phyloP scores from a whole-genome alignment of 1,140 invertebrate genomes.

The Aphelenchoides fujianensis region DNA sequence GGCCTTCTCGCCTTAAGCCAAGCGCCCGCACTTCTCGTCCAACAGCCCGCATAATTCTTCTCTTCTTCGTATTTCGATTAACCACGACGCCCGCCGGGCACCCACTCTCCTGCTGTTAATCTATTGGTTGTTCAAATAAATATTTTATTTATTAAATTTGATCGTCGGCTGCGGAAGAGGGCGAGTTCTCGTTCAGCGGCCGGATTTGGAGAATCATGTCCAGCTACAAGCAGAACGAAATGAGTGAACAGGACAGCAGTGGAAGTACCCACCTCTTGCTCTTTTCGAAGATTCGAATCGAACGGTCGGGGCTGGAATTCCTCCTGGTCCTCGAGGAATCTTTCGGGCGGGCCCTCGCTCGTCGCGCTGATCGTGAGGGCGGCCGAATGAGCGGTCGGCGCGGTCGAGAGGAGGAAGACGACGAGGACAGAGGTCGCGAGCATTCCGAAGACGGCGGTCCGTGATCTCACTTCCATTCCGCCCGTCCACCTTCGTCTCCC shows the following conservation, averaged over 20 bases:
- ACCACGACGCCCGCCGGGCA: no score
- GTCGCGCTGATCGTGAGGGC: no score
- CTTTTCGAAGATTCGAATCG: not conserved
- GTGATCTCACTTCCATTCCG: no score
- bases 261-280: not conserved
- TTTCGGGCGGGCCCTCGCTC: not conserved
- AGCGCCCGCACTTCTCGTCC: not conserved
- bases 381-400: no score
- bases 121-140: not conserved
- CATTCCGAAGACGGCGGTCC: no score
- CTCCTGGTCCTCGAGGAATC: not conserved
- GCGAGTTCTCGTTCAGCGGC: not conserved
- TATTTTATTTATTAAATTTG: not conserved
- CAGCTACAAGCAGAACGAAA: not conserved
- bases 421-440: no score
- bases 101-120: no score
- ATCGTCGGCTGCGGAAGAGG: constrained; percentile 2
- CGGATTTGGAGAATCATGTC: not conserved
- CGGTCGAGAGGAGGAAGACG: not conserved
- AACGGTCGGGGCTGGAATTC: no score
- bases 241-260: not conserved
- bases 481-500: no score
- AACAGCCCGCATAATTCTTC: not conserved
- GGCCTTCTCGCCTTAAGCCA: not conserved
- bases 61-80: no score